Conservation (phyloP, 2,113 vertebrate genomes). For the Oceanodroma tethys region DNA sequence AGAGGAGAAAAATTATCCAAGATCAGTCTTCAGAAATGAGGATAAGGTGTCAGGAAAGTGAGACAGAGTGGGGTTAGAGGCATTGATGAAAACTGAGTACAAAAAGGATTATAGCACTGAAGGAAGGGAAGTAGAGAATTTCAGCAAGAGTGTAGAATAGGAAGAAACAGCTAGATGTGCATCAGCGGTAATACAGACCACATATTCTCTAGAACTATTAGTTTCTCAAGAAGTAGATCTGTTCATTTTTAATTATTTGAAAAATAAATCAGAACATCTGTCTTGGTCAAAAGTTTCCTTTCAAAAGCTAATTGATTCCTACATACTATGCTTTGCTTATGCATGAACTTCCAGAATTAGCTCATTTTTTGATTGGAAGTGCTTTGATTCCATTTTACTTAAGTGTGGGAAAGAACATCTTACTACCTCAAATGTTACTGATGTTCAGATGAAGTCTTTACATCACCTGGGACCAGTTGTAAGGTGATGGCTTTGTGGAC, state of each 20-base stretch:
- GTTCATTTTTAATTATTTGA: neutral
- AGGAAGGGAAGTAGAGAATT: neutral
- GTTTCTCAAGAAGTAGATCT: neutral
- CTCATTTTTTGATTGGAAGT: neutral
- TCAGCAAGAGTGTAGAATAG: neutral
- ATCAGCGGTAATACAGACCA: neutral
- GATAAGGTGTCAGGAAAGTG: neutral
- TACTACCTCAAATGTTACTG: neutral
- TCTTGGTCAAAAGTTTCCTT: neutral
- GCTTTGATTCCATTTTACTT: neutral
- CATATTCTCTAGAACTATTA: neutral
- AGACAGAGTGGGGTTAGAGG: neutral
- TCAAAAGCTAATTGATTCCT: neutral
- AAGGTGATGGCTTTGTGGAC: constrained; percentile 1
- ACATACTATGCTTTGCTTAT: neutral
- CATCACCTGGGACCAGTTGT: neutral
- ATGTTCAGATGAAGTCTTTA: neutral
- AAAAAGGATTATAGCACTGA: neutral
- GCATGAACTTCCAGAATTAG: neutral
- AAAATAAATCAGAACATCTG: neutral
- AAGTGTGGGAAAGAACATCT: neutral
- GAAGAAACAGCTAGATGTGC: neutral
- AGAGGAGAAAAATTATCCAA: neutral
- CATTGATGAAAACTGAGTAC: neutral
- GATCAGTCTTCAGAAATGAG: neutral